Evolutionary conservation across 2,113 vertebrate species (phyloP).

Genomic region (Daphoenositta chrysoptera): DNA sequence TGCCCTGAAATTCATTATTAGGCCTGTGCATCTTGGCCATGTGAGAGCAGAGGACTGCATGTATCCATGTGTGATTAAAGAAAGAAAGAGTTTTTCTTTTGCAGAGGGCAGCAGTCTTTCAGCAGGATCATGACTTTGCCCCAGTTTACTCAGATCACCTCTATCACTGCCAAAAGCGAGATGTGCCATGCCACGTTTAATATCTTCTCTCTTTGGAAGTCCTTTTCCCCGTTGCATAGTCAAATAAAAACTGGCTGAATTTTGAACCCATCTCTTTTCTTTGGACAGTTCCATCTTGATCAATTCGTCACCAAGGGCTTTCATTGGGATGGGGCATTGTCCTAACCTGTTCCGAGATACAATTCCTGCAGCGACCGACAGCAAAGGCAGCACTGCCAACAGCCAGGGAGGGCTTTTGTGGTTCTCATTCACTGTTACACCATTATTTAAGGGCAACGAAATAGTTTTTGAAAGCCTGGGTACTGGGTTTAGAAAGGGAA

Average conservation of each 20-base stretch:
- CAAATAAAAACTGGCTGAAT: background rate
- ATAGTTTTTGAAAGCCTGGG: constrained; percentile 36
- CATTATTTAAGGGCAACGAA: constrained; percentile 59
- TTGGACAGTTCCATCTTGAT: constrained; percentile 8
- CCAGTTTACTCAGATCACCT: background rate
- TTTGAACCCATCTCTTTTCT: background rate
- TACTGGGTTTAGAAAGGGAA: constrained; percentile 2
- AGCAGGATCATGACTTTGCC: background rate
- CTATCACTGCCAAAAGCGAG: background rate
- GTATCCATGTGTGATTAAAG: background rate
- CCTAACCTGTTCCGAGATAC: background rate
- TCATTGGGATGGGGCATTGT: constrained; percentile 42
- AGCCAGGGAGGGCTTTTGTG: constrained; percentile 51
- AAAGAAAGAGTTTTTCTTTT: background rate
- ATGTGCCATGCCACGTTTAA: background rate
- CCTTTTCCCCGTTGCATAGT: background rate
- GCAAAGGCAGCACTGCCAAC: constrained; percentile 52
- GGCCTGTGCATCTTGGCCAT: background rate
- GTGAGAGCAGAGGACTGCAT: background rate
- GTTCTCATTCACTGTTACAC: constrained; percentile 23
- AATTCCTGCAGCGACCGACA: constrained; percentile 39
- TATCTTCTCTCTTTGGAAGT: background rate
- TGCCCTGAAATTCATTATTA: background rate
- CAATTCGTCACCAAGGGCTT: constrained; percentile 25
- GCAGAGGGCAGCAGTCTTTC: background rate